These are phyloP conservation scores for Etheostoma cragini DNA, from an alignment of 2,113 vertebrate genomes.

Conservation along the genomic window DNA sequence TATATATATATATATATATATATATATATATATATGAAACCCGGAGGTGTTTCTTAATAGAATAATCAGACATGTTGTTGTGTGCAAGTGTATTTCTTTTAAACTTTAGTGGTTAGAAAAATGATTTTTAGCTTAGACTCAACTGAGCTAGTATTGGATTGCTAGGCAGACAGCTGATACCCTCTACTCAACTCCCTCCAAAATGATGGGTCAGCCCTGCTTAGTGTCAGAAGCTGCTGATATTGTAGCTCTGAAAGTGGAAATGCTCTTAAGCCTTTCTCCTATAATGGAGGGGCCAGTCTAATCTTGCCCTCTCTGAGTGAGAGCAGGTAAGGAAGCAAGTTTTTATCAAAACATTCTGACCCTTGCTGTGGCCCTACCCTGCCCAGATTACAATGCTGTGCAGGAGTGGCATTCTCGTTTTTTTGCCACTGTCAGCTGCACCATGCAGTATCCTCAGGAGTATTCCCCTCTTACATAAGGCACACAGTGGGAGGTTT, in stretches of 20 bases:
- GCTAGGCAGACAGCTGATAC: conserved; percentile 50
- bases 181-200: conserved; percentile 51
- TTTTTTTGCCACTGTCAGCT: conserved; percentile 25
- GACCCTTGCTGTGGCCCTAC: conserved; percentile 62
- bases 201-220: conserved; percentile 79
- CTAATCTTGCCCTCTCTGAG: conserved; percentile 75
- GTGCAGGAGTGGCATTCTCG: conserved; percentile 14
- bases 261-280: conserved; percentile 76
- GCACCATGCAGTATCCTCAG: conserved; percentile 31
- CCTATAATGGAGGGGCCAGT: conserved; percentile 75
- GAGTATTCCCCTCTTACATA: conserved; percentile 48
- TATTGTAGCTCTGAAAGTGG: conserved; percentile 75
- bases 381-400: conserved; percentile 59
- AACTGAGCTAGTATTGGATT: conserved; percentile 8
- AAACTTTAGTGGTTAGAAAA: conserved; percentile 9
- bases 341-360: conserved; percentile 64
- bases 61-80: conserved; percentile 1
- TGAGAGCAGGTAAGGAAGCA: conserved; percentile 60
- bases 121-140: conserved; percentile 10
- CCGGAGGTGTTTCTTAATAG: conserved; percentile 3
- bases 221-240: conserved; percentile 81
- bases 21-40: conserved; percentile 9
- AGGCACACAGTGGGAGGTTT: conserved; percentile 33
- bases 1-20: conserved; percentile 6
- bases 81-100: neutral